A percentile compares a stretch with the other conserved stretches of the same genome.
phyloP scores from a whole-genome alignment of 2,888 invertebrate species.

The Orthonychiurus folsomi region DNA sequence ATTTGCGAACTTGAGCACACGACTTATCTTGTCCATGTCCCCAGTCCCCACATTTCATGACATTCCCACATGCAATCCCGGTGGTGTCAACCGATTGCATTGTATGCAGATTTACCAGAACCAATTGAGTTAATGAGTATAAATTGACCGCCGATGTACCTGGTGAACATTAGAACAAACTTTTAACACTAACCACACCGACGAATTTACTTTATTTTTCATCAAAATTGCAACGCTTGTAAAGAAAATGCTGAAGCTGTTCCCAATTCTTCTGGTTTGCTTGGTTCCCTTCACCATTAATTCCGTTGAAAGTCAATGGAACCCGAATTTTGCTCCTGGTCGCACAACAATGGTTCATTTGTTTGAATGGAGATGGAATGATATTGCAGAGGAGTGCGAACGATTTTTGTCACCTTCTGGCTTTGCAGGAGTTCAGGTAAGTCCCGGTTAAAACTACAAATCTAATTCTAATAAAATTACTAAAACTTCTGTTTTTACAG shows the following conservation, averaged over 20 bases:
- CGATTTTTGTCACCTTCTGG: conserved; percentile 19
- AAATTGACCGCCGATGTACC: background rate
- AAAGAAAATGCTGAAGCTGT: background rate
- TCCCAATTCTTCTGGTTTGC: background rate
- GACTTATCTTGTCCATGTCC: too few species aligned
- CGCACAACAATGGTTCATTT: conserved; percentile 19
- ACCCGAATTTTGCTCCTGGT: conserved; percentile 16
- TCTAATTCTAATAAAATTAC: background rate
- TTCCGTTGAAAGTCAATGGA: conserved; percentile 10
- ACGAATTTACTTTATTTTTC: too few species aligned
- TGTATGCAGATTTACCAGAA: too few species aligned
- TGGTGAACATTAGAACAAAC: background rate
- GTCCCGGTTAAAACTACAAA: background rate
- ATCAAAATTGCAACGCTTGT: background rate
- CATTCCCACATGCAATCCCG: too few species aligned
- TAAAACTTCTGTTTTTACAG: conserved; percentile 8
- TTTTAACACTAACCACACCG: background rate
- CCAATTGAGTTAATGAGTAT: too few species aligned
- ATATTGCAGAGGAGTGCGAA: conserved; percentile 21
- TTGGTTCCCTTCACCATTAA: too few species aligned
- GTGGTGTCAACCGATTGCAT: too few species aligned
- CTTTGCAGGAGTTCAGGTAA: conserved; percentile 22
- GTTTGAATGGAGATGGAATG: conserved; percentile 24
- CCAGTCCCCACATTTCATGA: too few species aligned
- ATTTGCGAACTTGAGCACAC: too few species aligned